phyloP scores from a whole-genome alignment of 1,140 invertebrate species.

The Eupristina koningsbergeri region DNA sequence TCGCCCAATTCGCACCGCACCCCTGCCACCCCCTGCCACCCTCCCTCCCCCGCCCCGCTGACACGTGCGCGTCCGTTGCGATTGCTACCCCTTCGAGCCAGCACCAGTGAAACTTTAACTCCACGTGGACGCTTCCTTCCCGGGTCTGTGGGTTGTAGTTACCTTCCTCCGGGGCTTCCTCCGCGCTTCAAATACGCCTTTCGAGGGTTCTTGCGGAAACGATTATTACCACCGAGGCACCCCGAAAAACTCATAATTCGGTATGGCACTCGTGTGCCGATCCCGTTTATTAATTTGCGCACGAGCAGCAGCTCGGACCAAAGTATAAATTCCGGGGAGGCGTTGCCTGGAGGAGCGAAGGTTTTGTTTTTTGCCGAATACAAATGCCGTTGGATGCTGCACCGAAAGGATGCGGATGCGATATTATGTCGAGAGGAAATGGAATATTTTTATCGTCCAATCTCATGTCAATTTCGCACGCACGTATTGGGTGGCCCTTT shows the following conservation, averaged over 20 bases:
- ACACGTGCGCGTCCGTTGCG: not conserved
- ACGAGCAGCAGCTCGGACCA: not conserved
- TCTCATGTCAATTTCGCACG: not conserved
- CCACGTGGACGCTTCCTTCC: not conserved
- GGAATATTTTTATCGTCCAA: constrained; percentile 14
- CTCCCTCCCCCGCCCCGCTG: not conserved
- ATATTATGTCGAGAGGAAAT: not conserved
- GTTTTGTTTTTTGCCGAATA: not conserved
- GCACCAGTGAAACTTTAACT: not conserved
- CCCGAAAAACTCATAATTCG: not conserved
- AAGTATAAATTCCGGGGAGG: not conserved
- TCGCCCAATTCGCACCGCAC: too few species aligned
- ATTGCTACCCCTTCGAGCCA: not conserved
- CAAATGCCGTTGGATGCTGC: not conserved
- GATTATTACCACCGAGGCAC: not conserved
- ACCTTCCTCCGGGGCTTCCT: not conserved
- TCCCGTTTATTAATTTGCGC: not conserved
- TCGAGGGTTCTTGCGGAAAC: not conserved
- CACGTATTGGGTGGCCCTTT: not conserved
- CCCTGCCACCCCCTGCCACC: too few species aligned
- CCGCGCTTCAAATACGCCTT: not conserved
- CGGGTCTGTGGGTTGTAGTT: too few species aligned
- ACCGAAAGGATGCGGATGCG: not conserved
- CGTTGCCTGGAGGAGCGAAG: not conserved
- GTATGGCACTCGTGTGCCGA: not conserved